These are phyloP conservation scores for Meriones unguiculatus DNA, from an alignment of 2,113 vertebrate species.

Conservation along the genomic window DNA sequence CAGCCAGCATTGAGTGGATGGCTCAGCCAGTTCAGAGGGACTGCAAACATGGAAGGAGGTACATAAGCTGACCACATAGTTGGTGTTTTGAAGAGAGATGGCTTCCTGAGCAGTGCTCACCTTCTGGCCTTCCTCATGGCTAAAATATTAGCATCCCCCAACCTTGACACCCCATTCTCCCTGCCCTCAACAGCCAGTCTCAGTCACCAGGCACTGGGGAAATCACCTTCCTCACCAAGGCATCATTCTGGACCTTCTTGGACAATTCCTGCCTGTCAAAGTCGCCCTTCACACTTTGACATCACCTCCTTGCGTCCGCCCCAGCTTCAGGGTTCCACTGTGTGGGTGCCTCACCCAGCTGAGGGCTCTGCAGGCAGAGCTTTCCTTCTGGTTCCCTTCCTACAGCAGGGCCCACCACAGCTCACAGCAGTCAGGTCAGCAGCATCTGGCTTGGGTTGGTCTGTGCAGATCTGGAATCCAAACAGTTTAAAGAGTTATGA, in stretches of 20 bases:
- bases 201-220: background rate
- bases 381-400: constrained; percentile 56
- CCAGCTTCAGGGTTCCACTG: background rate
- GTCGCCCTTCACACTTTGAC: background rate
- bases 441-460: constrained; percentile 79
- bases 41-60: background rate
- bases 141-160: background rate
- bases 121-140: background rate
- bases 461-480: constrained; percentile 84
- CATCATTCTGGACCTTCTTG: background rate
- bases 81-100: background rate
- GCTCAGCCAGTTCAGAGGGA: background rate
- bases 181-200: background rate
- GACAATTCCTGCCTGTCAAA: background rate
- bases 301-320: background rate
- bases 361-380: constrained; percentile 3
- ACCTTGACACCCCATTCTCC: rapidly evolving
- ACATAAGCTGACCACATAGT: background rate
- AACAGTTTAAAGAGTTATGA: constrained; percentile 84
- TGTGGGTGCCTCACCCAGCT: background rate
- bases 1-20: too few species aligned
- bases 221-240: background rate
- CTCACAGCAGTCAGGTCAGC: constrained; percentile 68
- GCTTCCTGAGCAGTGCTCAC: background rate
- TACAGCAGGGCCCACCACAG: background rate